phyloP scores from a whole-genome alignment of 2,113 vertebrate species.

The Aythya baeri region DNA sequence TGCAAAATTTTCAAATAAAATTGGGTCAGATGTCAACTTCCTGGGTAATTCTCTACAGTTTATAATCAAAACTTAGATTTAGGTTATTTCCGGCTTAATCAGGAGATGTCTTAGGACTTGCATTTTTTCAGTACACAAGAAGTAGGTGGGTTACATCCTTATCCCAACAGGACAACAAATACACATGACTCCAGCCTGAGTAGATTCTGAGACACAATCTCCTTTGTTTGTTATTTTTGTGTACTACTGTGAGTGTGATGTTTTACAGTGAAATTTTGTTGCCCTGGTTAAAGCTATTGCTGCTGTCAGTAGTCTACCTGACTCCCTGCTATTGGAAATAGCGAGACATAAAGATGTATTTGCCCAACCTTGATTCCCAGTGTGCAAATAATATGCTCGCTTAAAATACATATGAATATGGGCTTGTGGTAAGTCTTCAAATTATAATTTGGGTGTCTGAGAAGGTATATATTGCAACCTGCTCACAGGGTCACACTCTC shows the following conservation, averaged over 20 bases:
- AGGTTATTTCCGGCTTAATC: not conserved
- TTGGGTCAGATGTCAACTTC: not conserved
- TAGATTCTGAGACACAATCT: not conserved
- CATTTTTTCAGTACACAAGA: not conserved
- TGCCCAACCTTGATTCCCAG: not conserved
- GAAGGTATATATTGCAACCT: not conserved
- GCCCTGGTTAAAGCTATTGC: not conserved
- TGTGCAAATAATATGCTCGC: not conserved
- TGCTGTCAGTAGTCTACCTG: not conserved
- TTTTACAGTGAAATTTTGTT: not conserved
- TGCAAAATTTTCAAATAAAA: not conserved
- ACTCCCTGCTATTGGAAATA: not conserved
- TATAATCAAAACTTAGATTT: not conserved
- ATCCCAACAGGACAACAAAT: not conserved
- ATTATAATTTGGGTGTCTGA: not conserved
- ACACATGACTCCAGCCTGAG: not conserved
- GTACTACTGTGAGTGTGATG: fast-evolving
- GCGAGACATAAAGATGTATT: not conserved
- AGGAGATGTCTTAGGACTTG: not conserved
- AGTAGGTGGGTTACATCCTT: not conserved
- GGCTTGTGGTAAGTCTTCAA: not conserved
- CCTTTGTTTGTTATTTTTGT: not conserved
- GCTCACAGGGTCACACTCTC: fast-evolving
- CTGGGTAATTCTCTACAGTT: not conserved
- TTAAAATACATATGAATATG: not conserved